phyloP scores from a whole-genome alignment of 1,140 invertebrate species.

The Eulimnadia texana region DNA sequence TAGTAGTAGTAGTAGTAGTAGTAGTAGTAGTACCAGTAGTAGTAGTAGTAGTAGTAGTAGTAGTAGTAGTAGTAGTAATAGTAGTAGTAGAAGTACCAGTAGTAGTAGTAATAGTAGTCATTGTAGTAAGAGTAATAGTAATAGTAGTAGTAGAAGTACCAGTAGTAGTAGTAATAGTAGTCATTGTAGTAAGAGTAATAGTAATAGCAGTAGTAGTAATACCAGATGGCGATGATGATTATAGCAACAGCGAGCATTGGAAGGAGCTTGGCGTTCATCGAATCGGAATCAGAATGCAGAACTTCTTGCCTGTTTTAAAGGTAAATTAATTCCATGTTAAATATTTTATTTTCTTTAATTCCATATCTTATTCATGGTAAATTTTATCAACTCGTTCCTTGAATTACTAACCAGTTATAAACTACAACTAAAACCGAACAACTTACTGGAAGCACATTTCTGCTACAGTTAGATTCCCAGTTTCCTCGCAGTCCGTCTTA shows the following conservation, averaged over 20 bases:
- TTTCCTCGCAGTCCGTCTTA: not conserved
- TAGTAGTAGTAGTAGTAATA: no score
- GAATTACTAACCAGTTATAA: not conserved
- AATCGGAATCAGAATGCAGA: not conserved
- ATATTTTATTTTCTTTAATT: not conserved
- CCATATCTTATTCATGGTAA: not conserved
- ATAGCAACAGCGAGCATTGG: slow-evolving; percentile 8
- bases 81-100: not conserved
- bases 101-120: not conserved
- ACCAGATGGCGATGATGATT: slow-evolving; percentile 10
- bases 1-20: no score
- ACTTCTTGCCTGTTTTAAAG: not conserved
- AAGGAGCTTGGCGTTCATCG: slow-evolving; percentile 10
- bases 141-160: not conserved
- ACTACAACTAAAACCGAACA: not conserved
- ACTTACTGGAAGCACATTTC: slow-evolving; percentile 10
- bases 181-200: not conserved
- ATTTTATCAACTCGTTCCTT: not conserved
- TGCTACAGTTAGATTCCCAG: not conserved
- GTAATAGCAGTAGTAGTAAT: not conserved
- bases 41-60: no score
- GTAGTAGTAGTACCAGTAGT: not conserved
- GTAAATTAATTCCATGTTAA: not conserved
- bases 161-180: not conserved
- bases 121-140: not conserved